Percentiles rank a stretch among this genome's conserved stretches.
These are phyloP conservation scores for Oncorhynchus nerka DNA, from an alignment of 2,113 vertebrate species.

Conservation along the genomic window DNA sequence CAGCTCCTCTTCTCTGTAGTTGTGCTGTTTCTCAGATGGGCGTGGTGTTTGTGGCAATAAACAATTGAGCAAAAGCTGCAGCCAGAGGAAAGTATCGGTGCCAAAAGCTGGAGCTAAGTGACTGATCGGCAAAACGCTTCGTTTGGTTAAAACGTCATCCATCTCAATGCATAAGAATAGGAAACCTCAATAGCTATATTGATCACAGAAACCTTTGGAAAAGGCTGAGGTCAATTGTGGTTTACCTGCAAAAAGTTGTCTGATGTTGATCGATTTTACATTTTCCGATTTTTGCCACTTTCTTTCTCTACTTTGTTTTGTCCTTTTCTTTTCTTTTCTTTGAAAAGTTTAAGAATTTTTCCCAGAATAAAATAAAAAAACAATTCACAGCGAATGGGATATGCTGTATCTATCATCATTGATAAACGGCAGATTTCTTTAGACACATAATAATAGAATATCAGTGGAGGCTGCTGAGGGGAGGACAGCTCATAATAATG, in stretches of 20 bases:
- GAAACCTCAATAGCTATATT: constrained; percentile 48
- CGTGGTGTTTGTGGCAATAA: not conserved
- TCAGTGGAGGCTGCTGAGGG: not conserved
- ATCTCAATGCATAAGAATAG: constrained; percentile 50
- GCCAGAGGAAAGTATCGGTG: constrained; percentile 3
- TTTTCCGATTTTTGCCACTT: not conserved
- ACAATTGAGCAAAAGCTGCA: constrained; percentile 28
- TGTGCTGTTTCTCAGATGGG: no score
- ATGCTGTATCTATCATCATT: constrained; percentile 36
- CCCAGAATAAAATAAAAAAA: not conserved
- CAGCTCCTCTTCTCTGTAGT: no score
- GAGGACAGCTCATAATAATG: no score
- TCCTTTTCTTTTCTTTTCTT: constrained; percentile 4
- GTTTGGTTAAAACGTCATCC: constrained; percentile 47
- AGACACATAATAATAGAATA: constrained; percentile 24
- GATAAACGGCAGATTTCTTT: constrained; percentile 20
- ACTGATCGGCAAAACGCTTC: constrained; percentile 51
- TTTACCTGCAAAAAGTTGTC: constrained; percentile 38
- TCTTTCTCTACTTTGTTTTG: constrained; percentile 19
- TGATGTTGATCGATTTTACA: constrained; percentile 41
- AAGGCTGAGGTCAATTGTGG: constrained; percentile 43
- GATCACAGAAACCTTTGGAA: constrained; percentile 49
- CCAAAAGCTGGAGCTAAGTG: constrained; percentile 20
- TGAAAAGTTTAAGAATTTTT: constrained; percentile 16
- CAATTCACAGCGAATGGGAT: constrained; percentile 19